These are phyloP conservation scores for Schizopygopsis pylzovi DNA, from an alignment of 2,797 vertebrate genomes.

Conservation along the genomic window DNA sequence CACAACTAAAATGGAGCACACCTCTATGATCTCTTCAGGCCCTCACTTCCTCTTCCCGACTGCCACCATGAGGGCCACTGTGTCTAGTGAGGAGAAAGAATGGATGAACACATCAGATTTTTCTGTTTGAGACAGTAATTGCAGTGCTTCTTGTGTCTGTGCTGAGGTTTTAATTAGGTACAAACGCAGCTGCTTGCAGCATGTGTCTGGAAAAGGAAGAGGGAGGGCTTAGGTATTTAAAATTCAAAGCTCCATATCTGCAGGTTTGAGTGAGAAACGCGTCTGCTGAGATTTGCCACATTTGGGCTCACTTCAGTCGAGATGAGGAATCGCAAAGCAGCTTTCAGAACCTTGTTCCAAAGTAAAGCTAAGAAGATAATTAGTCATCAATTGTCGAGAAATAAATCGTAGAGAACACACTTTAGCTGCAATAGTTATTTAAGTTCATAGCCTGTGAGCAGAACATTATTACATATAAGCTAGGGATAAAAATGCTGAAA, in stretches of 20 bases:
- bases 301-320: constrained; percentile 47
- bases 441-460: not conserved
- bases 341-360: constrained; percentile 51
- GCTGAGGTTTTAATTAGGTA: constrained; percentile 75
- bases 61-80: constrained; percentile 50
- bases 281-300: constrained; percentile 54
- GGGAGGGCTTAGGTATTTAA: constrained; percentile 25
- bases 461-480: constrained; percentile 8
- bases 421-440: constrained; percentile 27
- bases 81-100: constrained; percentile 62
- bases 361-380: constrained; percentile 16
- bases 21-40: not conserved
- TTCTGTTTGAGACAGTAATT: constrained; percentile 68
- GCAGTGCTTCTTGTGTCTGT: constrained; percentile 67
- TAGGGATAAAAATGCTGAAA: constrained; percentile 11
- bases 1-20: constrained; percentile 88
- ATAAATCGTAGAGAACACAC: not conserved
- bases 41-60: constrained; percentile 10
- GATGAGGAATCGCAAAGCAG: constrained; percentile 9
- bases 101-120: constrained; percentile 63
- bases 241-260: constrained; percentile 36
- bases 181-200: constrained; percentile 71
- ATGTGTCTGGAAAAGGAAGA: constrained; percentile 45
- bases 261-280: constrained; percentile 40
- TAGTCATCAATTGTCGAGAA: not conserved